Evolutionary conservation across 2,888 invertebrate species (phyloP).

Genomic region (Chesias legatella): DNA sequence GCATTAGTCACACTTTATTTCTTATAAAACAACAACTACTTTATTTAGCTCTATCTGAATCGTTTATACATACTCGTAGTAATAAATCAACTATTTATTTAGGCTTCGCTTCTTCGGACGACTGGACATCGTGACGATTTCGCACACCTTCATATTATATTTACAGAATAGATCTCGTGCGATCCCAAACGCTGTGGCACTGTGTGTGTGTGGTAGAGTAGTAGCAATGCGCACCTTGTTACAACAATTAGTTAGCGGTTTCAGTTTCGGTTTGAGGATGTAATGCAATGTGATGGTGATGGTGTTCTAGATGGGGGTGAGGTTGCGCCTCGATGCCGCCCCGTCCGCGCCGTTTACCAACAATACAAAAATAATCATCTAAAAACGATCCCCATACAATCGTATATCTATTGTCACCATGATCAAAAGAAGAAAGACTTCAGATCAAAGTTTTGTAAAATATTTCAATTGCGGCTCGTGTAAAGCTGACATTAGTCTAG

Average conservation of each 20-base stretch:
- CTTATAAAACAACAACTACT: constrained; percentile 79
- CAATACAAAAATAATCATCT: constrained; percentile 66
- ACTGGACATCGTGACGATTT: constrained; percentile 28
- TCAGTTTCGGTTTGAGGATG: no score
- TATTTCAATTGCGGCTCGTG: constrained; percentile 27
- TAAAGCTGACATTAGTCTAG: constrained; percentile 32
- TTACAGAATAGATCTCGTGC: constrained; percentile 20
- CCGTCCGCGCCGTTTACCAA: constrained; percentile 44
- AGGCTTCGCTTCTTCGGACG: constrained; percentile 53
- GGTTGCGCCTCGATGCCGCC: constrained; percentile 30
- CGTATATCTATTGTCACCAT: constrained; percentile 46
- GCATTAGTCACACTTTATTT: constrained; percentile 68
- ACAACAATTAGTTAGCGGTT: no score
- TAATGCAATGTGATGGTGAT: no score
- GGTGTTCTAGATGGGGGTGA: no score
- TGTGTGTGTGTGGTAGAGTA: constrained; percentile 1
- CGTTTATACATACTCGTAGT: constrained; percentile 50
- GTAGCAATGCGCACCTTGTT: no score
- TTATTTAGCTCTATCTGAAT: constrained; percentile 63
- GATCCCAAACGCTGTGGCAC: constrained; percentile 1
- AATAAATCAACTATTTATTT: constrained; percentile 65
- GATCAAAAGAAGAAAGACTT: constrained; percentile 50
- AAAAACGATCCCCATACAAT: constrained; percentile 50
- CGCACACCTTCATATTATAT: constrained; percentile 18
- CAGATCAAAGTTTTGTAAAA: constrained; percentile 33